Conservation (phyloP, 2,113 vertebrate genomes). For the Dipodomys ordii region DNA sequence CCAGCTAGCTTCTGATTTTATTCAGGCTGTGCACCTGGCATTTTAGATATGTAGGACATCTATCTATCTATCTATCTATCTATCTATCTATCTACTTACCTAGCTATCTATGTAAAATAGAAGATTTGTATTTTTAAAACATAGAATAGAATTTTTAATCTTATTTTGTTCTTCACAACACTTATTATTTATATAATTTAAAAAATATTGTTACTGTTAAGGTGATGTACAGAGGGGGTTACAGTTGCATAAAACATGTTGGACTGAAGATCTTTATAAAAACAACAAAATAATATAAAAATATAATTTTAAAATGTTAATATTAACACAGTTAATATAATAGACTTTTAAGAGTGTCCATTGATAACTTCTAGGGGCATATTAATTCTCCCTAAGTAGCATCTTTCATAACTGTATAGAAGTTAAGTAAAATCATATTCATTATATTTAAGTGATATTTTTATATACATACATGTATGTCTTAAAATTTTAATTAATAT, state of each 20-base stretch:
- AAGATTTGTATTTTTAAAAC: neutral
- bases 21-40: neutral
- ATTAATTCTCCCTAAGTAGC: neutral
- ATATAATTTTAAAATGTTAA: neutral
- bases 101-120: neutral
- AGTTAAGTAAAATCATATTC: neutral
- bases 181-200: no score
- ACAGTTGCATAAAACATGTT: no score
- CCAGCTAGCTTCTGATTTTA: neutral
- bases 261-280: no score
- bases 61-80: no score
- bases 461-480: neutral
- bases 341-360: neutral
- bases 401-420: neutral
- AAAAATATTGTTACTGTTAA: no score
- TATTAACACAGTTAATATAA: neutral
- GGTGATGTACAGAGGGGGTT: no score
- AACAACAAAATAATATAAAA: neutral
- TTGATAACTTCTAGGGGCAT: neutral
- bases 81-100: no score
- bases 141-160: no score
- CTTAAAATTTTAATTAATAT: slow-evolving; percentile 1
- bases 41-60: no score
- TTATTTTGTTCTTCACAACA: no score
- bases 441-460: neutral